A percentile compares a stretch with the other conserved stretches of the same genome.
Conservation (phyloP, 2,888 invertebrate species). For the Ramazzottius varieornatus region DNA sequence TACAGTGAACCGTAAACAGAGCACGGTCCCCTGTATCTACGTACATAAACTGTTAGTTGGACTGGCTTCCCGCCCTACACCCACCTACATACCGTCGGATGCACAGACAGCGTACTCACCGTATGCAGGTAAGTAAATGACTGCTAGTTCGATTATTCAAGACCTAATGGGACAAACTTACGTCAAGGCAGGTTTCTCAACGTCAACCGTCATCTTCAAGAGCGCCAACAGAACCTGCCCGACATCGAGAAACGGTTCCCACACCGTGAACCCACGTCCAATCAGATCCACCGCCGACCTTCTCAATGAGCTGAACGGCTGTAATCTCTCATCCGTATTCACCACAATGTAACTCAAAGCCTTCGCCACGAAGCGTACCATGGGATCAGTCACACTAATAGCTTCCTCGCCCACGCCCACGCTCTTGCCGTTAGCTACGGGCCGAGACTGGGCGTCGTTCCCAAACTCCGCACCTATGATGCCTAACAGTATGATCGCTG, state of each 20-base stretch:
- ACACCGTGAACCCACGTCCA: constrained; percentile 86
- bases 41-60: too few relatives aligned
- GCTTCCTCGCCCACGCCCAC: neutral
- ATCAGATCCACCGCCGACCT: constrained; percentile 88
- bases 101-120: too few relatives aligned
- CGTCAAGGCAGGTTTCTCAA: constrained; percentile 7
- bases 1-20: too few relatives aligned
- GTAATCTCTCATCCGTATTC: constrained; percentile 30
- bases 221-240: constrained; percentile 59
- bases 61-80: too few relatives aligned
- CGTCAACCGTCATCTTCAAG: constrained; percentile 30
- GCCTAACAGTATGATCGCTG: constrained; percentile 78
- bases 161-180: neutral
- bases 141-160: neutral
- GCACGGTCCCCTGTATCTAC: too few relatives aligned
- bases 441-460: constrained; percentile 53
- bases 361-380: neutral
- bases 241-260: constrained; percentile 90
- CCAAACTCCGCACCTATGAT: constrained; percentile 97
- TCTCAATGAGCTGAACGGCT: constrained; percentile 68
- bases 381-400: neutral
- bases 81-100: too few relatives aligned
- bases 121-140: too few relatives aligned
- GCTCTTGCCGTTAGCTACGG: constrained; percentile 15
- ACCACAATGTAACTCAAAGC: neutral